These are phyloP conservation scores for Resseliella maxima DNA, from an alignment of 2,888 invertebrate species.

Conservation along the genomic window DNA sequence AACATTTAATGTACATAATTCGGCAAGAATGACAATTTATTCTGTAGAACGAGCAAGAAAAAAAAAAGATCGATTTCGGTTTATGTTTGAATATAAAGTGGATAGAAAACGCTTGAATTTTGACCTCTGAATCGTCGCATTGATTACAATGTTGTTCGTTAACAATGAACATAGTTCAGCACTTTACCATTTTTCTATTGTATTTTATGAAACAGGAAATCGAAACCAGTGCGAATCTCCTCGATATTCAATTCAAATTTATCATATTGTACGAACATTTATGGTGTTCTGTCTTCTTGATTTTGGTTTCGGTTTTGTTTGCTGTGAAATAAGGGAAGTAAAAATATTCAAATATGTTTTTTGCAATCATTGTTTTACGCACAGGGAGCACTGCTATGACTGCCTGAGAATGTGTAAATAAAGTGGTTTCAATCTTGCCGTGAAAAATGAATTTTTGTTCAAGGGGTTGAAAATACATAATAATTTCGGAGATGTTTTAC, in stretches of 20 bases:
- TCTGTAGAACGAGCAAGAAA: neutral
- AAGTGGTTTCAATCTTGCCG: neutral
- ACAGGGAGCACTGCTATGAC: neutral
- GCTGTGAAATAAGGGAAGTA: neutral
- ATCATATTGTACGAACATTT: neutral
- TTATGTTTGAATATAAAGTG: constrained; percentile 23
- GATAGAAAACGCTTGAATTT: neutral
- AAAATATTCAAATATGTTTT: constrained; percentile 7
- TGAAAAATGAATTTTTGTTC: neutral
- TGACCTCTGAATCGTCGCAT: constrained; percentile 29
- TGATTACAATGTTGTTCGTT: constrained; percentile 8
- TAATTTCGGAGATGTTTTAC: neutral
- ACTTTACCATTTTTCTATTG: neutral
- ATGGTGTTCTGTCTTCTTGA: no score
- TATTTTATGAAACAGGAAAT: constrained; percentile 27
- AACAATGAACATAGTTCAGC: neutral
- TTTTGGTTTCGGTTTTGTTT: neutral
- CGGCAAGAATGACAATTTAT: no score
- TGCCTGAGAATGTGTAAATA: constrained; percentile 13
- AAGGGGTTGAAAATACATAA: neutral
- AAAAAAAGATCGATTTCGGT: constrained; percentile 37
- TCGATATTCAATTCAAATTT: constrained; percentile 29
- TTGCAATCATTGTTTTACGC: constrained; percentile 34
- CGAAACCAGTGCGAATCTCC: constrained; percentile 32
- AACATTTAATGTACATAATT: no score